Evolutionary conservation across 2,797 vertebrate genomes (phyloP).

Genomic region (Poecile montanus): DNA sequence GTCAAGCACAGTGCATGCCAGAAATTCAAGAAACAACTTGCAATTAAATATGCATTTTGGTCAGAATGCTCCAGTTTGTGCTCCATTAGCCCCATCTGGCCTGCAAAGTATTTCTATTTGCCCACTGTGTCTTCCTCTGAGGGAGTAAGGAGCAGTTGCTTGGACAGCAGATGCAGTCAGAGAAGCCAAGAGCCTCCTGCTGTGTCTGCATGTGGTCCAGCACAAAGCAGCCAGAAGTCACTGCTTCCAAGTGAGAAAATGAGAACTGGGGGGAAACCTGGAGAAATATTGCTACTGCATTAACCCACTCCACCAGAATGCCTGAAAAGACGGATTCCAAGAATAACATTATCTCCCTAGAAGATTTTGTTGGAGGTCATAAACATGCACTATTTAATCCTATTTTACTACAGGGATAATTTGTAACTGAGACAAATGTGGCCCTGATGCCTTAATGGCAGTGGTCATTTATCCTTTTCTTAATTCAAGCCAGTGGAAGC

Average conservation of each 20-base stretch:
- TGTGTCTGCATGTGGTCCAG: slow-evolving; percentile 38
- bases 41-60: slow-evolving; percentile 28
- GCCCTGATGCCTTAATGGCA: background rate
- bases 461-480: background rate
- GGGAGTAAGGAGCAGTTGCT: slow-evolving; percentile 20
- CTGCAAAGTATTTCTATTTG: slow-evolving; percentile 32
- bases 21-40: slow-evolving; percentile 3
- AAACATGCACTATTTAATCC: background rate
- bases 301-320: background rate
- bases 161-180: slow-evolving; percentile 23
- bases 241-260: slow-evolving; percentile 8
- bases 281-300: background rate
- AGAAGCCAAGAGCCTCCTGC: slow-evolving; percentile 46
- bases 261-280: background rate
- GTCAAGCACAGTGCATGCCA: background rate
- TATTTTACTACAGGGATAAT: background rate
- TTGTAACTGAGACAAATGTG: background rate
- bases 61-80: slow-evolving; percentile 4
- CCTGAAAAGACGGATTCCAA: background rate
- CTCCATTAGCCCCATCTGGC: slow-evolving; percentile 49
- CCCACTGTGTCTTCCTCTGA: background rate
- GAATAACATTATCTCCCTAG: background rate
- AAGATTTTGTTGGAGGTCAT: background rate
- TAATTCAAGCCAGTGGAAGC: background rate
- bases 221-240: slow-evolving; percentile 26